Conservation (phyloP, 1,140 invertebrate genomes). For the Liolophura sinensis region DNA sequence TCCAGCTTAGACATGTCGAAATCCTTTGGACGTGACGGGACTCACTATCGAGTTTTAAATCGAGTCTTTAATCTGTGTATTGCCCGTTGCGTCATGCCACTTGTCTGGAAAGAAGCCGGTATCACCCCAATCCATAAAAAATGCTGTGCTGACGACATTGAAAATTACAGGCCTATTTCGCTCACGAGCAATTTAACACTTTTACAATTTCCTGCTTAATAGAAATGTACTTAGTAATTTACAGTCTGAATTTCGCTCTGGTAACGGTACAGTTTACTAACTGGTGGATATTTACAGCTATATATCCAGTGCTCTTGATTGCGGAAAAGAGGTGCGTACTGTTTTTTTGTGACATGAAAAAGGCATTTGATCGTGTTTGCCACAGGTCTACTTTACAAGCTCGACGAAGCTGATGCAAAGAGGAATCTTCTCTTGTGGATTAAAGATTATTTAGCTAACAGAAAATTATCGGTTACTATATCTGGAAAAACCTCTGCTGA, state of each 20-base stretch:
- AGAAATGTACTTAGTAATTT: background rate
- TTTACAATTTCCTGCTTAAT: constrained; percentile 6
- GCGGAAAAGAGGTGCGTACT: constrained; percentile 10
- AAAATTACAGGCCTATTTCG: constrained; percentile 12
- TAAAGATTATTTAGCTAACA: too few species aligned
- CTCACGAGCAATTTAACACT: constrained; percentile 5
- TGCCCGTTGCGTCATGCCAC: too few species aligned
- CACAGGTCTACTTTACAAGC: constrained; percentile 13
- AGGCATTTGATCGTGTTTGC: constrained; percentile 18
- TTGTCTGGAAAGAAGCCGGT: constrained; percentile 87
- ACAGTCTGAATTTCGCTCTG: constrained; percentile 14
- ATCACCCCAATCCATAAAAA: constrained; percentile 93
- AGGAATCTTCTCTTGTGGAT: constrained; percentile 9
- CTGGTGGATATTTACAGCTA: constrained; percentile 13
- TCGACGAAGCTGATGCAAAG: constrained; percentile 3
- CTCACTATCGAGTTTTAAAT: too few species aligned
- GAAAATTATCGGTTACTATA: too few species aligned
- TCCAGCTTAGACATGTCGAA: too few species aligned
- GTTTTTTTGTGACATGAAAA: constrained; percentile 17
- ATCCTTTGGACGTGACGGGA: too few species aligned
- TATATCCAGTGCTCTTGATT: constrained; percentile 11
- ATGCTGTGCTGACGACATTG: too few species aligned
- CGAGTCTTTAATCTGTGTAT: too few species aligned
- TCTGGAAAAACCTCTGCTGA: too few species aligned
- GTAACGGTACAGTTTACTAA: constrained; percentile 17